Percentiles rank a stretch among this genome's conserved stretches.
These are phyloP conservation scores for Heteractis magnifica DNA, from an alignment of 92 coral and sea anemone genomes.

Conservation along the genomic window DNA sequence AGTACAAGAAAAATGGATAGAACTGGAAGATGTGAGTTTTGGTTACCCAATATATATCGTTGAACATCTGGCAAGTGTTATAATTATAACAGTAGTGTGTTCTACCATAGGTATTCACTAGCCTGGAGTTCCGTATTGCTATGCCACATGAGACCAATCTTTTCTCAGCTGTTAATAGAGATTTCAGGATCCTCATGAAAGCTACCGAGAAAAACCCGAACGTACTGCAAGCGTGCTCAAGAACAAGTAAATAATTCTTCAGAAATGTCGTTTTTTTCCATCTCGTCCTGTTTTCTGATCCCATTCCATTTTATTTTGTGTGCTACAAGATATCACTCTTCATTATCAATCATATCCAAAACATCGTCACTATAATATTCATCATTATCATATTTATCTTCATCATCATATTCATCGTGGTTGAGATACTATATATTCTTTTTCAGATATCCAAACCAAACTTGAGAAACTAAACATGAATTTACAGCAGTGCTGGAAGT, in stretches of 20 bases:
- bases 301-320: too few species aligned
- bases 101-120: conserved; percentile 74
- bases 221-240: conserved; percentile 94
- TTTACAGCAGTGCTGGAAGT: conserved; percentile 99
- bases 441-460: conserved; percentile 87
- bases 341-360: neutral
- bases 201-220: conserved; percentile 96
- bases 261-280: neutral
- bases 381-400: neutral
- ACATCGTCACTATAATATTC: neutral
- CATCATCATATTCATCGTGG: neutral
- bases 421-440: neutral
- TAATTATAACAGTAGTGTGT: too few species aligned
- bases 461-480: conserved; percentile 93
- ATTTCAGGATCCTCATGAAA: conserved; percentile 91
- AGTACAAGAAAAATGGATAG: conserved; percentile 98
- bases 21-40: conserved; percentile 89
- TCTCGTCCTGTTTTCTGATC: neutral
- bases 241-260: conserved; percentile 62
- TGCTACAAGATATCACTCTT: neutral
- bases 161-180: conserved; percentile 97
- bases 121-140: conserved; percentile 93
- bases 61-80: neutral
- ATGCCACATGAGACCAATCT: conserved; percentile 98
- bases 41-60: neutral